A percentile compares a stretch with the other conserved stretches of the same genome.
Conservation (phyloP, 2,888 invertebrate species). For the Drosophila birchii region DNA sequence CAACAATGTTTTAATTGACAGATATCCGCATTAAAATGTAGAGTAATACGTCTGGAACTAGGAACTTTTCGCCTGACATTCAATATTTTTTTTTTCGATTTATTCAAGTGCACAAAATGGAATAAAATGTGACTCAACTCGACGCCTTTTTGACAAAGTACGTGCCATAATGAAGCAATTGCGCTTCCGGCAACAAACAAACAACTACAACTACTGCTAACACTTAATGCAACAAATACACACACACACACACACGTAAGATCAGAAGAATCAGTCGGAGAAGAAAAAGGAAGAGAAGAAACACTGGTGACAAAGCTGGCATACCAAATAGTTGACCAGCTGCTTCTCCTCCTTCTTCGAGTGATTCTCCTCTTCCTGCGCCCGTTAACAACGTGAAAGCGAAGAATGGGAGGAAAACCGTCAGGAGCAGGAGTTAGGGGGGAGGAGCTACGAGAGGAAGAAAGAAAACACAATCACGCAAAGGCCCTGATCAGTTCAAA, state of each 20-base stretch:
- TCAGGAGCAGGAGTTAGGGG: too few species aligned
- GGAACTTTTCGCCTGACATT: neutral
- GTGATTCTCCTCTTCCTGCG: constrained; percentile 7
- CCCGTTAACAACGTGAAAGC: constrained; percentile 13
- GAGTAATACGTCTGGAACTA: neutral
- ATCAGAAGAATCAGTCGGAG: constrained; percentile 7
- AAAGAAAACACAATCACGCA: constrained; percentile 33
- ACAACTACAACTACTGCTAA: constrained; percentile 43
- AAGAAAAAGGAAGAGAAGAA: constrained; percentile 8
- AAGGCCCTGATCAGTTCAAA: constrained; percentile 21
- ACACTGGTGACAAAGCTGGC: constrained; percentile 65
- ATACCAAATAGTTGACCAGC: constrained; percentile 69
- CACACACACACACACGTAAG: neutral
- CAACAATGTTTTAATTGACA: neutral
- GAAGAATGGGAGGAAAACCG: neutral
- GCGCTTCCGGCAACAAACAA: constrained; percentile 80
- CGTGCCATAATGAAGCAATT: constrained; percentile 83
- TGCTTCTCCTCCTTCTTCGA: constrained; percentile 24
- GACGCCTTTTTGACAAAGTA: constrained; percentile 82
- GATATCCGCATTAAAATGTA: neutral
- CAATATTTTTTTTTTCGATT: constrained; percentile 11
- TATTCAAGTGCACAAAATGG: constrained; percentile 42
- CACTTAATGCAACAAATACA: constrained; percentile 35
- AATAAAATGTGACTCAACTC: constrained; percentile 47
- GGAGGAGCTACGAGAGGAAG: too few species aligned